A percentile compares a stretch with the other conserved stretches of the same genome.
Conservation (phyloP, 2,113 vertebrate species). For the Sakesphorus luctuosus region DNA sequence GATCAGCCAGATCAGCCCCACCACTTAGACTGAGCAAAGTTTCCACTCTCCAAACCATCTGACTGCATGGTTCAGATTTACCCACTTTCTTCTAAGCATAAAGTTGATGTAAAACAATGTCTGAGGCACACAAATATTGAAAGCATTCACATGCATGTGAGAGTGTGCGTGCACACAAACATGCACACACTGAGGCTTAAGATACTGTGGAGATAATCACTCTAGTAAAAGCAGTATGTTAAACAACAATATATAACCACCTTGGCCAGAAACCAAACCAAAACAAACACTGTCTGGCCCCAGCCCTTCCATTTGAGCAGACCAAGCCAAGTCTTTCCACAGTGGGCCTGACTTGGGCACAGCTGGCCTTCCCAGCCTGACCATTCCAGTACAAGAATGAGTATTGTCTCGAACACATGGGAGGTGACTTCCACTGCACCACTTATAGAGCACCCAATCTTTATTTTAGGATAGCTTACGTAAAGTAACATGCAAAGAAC, state of each 20-base stretch:
- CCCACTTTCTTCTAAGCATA: neutral
- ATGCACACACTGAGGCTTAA: neutral
- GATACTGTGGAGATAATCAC: neutral
- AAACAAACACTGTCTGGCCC: neutral
- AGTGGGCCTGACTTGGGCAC: neutral
- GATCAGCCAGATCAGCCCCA: neutral
- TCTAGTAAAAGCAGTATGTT: neutral
- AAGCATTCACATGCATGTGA: neutral
- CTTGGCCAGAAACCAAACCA: conserved; percentile 14
- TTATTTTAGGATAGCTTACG: conserved; percentile 46
- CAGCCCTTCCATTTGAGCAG: neutral
- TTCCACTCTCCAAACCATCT: neutral
- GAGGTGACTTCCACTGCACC: neutral
- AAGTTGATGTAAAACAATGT: neutral
- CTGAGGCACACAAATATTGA: neutral
- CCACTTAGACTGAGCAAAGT: neutral
- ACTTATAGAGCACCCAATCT: neutral
- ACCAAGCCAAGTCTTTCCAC: neutral
- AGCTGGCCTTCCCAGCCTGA: neutral
- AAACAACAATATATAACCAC: neutral
- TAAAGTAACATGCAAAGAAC: conserved; percentile 64
- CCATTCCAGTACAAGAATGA: neutral
- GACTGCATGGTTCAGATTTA: neutral
- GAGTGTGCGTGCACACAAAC: fast-evolving
- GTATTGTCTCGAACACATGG: fast-evolving